phyloP scores from a whole-genome alignment of 2,888 invertebrate species.

The Plebejus melissa region DNA sequence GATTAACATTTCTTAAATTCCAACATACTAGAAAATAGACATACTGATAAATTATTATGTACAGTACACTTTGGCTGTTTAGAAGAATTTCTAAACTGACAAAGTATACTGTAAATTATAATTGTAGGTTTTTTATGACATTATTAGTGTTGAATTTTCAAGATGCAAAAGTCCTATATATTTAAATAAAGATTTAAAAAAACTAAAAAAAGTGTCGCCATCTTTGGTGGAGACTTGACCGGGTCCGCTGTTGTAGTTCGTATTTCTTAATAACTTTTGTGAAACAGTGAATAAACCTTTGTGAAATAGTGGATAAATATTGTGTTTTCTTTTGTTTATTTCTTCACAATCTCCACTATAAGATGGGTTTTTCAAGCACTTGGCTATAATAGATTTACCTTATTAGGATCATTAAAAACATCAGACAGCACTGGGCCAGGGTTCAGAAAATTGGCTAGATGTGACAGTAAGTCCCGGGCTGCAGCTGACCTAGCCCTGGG shows the following conservation, averaged over 20 bases:
- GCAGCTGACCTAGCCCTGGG: slow-evolving; percentile 96
- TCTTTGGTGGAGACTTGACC: too few relatives aligned
- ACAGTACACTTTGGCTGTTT: too few relatives aligned
- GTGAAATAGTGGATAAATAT: too few relatives aligned
- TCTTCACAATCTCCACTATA: too few relatives aligned
- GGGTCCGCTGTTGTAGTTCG: too few relatives aligned
- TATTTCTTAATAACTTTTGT: too few relatives aligned
- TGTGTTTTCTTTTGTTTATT: too few relatives aligned
- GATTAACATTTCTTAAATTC: background rate
- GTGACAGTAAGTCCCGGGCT: slow-evolving; percentile 94
- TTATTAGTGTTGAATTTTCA: background rate
- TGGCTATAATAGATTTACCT: slow-evolving; percentile 66
- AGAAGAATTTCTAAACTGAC: background rate
- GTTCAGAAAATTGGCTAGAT: slow-evolving; percentile 94
- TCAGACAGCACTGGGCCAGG: slow-evolving; percentile 90
- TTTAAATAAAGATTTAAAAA: too few relatives aligned
- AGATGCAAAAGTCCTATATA: too few relatives aligned
- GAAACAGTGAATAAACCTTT: too few relatives aligned
- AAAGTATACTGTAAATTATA: background rate
- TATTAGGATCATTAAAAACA: slow-evolving; percentile 90
- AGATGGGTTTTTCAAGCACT: background rate
- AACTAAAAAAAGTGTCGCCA: too few relatives aligned
- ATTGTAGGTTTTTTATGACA: background rate
- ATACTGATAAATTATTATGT: too few relatives aligned
- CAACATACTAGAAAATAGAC: background rate